These are phyloP conservation scores for Nomada goodeniana DNA, from an alignment of 2,888 invertebrate genomes.

Conservation along the genomic window DNA sequence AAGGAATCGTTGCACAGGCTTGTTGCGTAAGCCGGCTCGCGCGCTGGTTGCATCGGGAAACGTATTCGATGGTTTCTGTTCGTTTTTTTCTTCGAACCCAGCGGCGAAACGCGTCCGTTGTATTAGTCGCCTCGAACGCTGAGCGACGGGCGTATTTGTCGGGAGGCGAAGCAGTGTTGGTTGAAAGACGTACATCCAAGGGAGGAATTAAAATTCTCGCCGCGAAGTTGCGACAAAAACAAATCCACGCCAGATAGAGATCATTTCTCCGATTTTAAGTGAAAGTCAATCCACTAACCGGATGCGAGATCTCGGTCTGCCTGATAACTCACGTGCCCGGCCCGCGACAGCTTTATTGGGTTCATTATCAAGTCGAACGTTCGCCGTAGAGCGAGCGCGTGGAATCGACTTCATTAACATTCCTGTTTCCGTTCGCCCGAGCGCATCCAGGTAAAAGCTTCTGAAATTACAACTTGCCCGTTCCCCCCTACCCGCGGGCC, in stretches of 20 bases:
- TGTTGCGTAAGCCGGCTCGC: slow-evolving; percentile 22
- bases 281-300: slow-evolving; percentile 4
- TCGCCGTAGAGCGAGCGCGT: no score
- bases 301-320: no score
- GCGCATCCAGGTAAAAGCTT: slow-evolving; percentile 21
- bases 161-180: no score
- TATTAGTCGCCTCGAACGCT: no score
- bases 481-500: background rate
- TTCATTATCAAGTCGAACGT: background rate
- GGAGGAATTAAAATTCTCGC: no score
- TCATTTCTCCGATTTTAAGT: slow-evolving; percentile 28
- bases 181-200: no score
- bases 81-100: background rate
- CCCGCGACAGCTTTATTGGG: no score
- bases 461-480: slow-evolving; percentile 36
- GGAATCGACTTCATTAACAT: slow-evolving; percentile 40
- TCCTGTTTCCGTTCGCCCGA: slow-evolving; percentile 2
- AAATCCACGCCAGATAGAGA: background rate
- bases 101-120: no score
- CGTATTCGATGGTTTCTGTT: background rate
- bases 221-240: no score
- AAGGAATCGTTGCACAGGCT: slow-evolving; percentile 18
- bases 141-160: no score
- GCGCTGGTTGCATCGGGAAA: slow-evolving; percentile 17
- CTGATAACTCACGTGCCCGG: background rate